Percentiles rank a stretch among this genome's conserved stretches.
Conservation (phyloP, 2,113 vertebrate genomes). For the Anoplopoma fimbria region DNA sequence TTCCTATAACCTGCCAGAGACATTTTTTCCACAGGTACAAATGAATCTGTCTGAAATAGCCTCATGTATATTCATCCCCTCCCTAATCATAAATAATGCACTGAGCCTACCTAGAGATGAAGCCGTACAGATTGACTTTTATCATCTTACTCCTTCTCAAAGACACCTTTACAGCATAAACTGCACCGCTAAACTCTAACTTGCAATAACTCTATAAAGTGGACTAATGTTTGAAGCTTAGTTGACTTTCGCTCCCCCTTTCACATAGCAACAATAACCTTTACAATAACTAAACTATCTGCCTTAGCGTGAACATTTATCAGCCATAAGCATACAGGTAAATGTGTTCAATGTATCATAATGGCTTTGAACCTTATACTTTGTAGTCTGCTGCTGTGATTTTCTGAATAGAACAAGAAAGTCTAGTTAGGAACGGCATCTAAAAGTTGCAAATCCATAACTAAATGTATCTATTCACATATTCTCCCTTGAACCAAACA, state of each 20-base stretch:
- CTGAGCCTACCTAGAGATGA: constrained; percentile 16
- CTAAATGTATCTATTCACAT: constrained; percentile 26
- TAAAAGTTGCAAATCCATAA: constrained; percentile 16
- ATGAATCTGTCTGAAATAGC: constrained; percentile 41
- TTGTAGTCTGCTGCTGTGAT: not conserved
- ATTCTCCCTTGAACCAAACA: not conserved
- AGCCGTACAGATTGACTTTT: not conserved
- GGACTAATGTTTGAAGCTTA: not conserved
- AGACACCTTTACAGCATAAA: not conserved
- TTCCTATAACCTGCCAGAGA: constrained; percentile 11
- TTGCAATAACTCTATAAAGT: not conserved
- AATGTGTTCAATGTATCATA: not conserved
- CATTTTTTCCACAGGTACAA: constrained; percentile 24
- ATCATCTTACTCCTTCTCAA: not conserved
- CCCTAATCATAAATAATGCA: constrained; percentile 56
- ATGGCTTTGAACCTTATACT: not conserved
- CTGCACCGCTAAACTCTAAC: not conserved
- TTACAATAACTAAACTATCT: constrained; percentile 20
- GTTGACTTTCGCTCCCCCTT: not conserved
- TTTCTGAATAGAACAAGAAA: constrained; percentile 24
- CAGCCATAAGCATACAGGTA: no score
- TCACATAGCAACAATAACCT: not conserved
- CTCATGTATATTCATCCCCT: constrained; percentile 50
- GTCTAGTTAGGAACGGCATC: not conserved
- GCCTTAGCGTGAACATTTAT: not conserved